Base-by-base conservation (phyloP, 2,797 vertebrate species). In the Micropoecilia bifurca region DNA sequence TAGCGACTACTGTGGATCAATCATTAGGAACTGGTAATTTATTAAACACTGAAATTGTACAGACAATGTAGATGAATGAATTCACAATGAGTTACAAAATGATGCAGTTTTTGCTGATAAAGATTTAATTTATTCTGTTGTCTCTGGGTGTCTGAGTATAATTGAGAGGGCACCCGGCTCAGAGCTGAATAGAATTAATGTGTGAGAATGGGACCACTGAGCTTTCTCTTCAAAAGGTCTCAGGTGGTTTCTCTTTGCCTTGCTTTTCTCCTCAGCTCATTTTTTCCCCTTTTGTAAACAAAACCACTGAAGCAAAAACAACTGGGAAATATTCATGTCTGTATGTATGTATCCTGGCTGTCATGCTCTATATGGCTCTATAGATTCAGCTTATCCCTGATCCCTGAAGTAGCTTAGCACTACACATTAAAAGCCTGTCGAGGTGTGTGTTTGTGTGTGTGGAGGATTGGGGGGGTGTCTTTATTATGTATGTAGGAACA, bases 171-270 rank as follows among this genome's bases (percentile, higher is more conserved):
- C 88, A 90, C 85, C 66, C 55, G 46, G 79, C 86, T 39, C 87
- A 50, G 84, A 85, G 91, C 87, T 84, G 43, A 78, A 84, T 87
- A 85, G 85, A 91, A 84, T 91, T 91, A 89, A 92, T 85, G 82
- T 88, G 74, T 88, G 83, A 89, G 86, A 91, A 92, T 88, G 78
- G 84, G 82, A 89, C 86, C 88, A 77, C 91, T 89, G 87, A 90
- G 89, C 82, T 77, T 91, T 85, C 84, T 80, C 75, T 86, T 50
- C 74, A 73, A 88, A 81, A 85, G 82, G 91, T 93, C 92, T 92
- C 91, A 88, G 91, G 93, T 93, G 91, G 87, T 77, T 88, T 88
- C 84, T 87, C 86, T 88, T 90, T 86, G 79, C 92, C 90, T 88
- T 90, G 85, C 80, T 84, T 79, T 83, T 83, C 80, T 85, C 80